Evolutionary conservation across 2,888 invertebrate genomes (phyloP), one percentile per base, ranked within the genome.

Genomic region (Formica aserva): DNA sequence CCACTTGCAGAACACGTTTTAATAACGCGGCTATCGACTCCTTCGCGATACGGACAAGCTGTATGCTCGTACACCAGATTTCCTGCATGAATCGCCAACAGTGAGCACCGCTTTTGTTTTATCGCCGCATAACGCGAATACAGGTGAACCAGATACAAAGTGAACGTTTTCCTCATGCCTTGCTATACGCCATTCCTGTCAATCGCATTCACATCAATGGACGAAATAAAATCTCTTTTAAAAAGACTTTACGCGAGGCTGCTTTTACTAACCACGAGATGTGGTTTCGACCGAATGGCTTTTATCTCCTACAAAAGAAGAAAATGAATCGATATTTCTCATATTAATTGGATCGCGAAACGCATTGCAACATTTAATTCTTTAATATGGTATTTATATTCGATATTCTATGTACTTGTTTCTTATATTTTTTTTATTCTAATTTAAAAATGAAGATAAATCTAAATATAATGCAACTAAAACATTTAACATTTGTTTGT

Each of bases 71-170:
- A 13, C 15, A 52, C 22, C 38, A 55, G 45, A 82, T 80, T 60
- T 76, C 1, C 22, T 22, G 35, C 75, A n/a, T 75, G 41, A 72
- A 80, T 62, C 52, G 22, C 35, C 52, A 52, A 32, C 41, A 38
- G 78, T 65, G 76, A 80, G 38, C 67, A 65, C n/a, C 29, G 13
- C 41, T 63, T 84, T 80, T 75, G 76, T 63, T 82, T 84, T 71
- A 80, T 84, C 38, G 60, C 6, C 18, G 18, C 55, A 55, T 60
- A 45, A 32, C 41, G 63, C 32, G 57, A 62, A 26, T 41, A 45
- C 52, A 63, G 32, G 32, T 65, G 71, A 45, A 71, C 26, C 69
- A 35, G 15, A 55, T 52, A 41, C 41, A 78, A 69, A 69, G 60
- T 35, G 45, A 35, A 35, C 32, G 22, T 32, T 69, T 78, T 45